Evolutionary conservation across 1,140 invertebrate species (phyloP).

Genomic region (Meloidogyne hapla): DNA sequence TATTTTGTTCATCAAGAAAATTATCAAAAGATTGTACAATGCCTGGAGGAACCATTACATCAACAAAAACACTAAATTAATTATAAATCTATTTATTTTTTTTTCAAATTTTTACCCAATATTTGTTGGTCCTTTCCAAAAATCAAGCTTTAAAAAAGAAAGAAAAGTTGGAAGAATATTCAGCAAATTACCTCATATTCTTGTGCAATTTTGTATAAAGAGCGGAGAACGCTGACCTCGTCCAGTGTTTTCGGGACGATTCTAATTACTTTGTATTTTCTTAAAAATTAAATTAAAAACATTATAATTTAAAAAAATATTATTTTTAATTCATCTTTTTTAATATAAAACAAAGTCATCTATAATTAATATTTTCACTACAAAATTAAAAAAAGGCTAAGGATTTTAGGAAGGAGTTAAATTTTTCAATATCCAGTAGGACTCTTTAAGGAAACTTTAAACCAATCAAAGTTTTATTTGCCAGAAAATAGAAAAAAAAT

Average conservation of each 20-base stretch:
- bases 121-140: slow-evolving; percentile 67
- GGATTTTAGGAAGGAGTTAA: no score
- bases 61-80: slow-evolving; percentile 69
- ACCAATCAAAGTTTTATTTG: no score
- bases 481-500: no score
- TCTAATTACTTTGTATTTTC: slow-evolving; percentile 43
- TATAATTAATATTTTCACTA: no score
- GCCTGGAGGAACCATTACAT: slow-evolving; percentile 74
- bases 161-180: no score
- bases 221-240: slow-evolving; percentile 33
- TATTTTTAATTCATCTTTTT: no score
- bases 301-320: no score
- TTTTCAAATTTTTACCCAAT: slow-evolving; percentile 63
- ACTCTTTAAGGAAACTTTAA: no score
- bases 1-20: slow-evolving; percentile 70
- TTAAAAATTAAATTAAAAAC: slow-evolving; percentile 16
- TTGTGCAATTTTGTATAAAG: slow-evolving; percentile 41
- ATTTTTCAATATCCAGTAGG: no score
- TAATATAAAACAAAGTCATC: no score
- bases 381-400: no score
- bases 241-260: slow-evolving; percentile 44
- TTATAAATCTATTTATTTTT: not conserved
- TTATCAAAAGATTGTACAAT: slow-evolving; percentile 71
- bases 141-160: slow-evolving; percentile 64
- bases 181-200: slow-evolving; percentile 39